A percentile compares a stretch with the other conserved stretches of the same genome.
Evolutionary conservation across 2,888 invertebrate species (phyloP).

Genomic region (Meloe dianella): DNA sequence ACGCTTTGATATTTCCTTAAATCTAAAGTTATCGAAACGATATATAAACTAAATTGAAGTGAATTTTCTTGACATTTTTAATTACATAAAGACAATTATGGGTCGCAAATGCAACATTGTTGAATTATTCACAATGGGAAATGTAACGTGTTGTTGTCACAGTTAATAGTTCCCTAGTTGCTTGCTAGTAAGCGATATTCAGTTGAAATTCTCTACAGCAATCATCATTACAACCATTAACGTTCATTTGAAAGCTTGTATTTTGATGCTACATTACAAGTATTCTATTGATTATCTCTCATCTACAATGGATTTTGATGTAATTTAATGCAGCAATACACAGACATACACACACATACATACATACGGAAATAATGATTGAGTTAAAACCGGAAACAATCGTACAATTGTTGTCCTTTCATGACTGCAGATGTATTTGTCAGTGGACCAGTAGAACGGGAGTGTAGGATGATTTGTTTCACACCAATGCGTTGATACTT

Average conservation of each 20-base stretch:
- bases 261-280: conserved; percentile 22
- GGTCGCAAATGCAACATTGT: not conserved
- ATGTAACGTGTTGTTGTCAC: not conserved
- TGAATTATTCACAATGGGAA: not conserved
- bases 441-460: conserved; percentile 31
- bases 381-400: conserved; percentile 45
- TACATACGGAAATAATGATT: conserved; percentile 14
- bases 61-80: too few species aligned
- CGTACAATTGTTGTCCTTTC: conserved; percentile 44
- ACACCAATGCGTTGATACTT: conserved; percentile 42
- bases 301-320: not conserved
- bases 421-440: conserved; percentile 51
- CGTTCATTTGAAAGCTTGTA: not conserved
- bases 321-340: conserved; percentile 25
- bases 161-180: not conserved
- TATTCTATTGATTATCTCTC: conserved; percentile 23
- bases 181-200: not conserved
- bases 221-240: not conserved
- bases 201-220: not conserved
- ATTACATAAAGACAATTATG: not conserved
- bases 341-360: not conserved
- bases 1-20: too few species aligned
- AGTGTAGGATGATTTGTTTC: conserved; percentile 46
- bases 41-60: too few species aligned
- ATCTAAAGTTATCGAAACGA: too few species aligned